Percentiles rank a stretch among this genome's conserved stretches.
phyloP scores from a whole-genome alignment of 2,888 invertebrate genomes.

The Megastigmus dorsalis region DNA sequence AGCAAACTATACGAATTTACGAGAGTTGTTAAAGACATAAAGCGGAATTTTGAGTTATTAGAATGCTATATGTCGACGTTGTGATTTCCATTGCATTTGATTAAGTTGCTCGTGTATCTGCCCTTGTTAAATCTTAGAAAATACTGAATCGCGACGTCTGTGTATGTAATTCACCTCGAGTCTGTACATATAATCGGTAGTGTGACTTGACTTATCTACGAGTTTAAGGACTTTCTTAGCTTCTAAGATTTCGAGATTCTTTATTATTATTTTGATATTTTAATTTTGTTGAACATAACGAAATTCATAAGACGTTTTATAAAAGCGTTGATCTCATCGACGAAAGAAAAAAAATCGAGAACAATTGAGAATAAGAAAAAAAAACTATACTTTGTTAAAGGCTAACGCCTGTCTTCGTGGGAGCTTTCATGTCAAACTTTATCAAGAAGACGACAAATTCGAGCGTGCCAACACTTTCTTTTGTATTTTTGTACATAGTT shows the following conservation, averaged over 20 bases:
- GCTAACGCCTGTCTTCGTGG: neutral
- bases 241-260: conserved; percentile 38
- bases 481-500: conserved; percentile 72
- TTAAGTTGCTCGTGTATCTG: neutral
- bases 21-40: neutral
- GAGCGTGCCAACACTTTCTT: conserved; percentile 69
- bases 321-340: conserved; percentile 51
- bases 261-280: conserved; percentile 50
- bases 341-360: too few species aligned
- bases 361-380: neutral
- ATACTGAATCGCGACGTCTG: neutral
- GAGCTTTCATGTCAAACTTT: neutral
- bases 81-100: conserved; percentile 14
- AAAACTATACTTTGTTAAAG: conserved; percentile 22
- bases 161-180: conserved; percentile 16
- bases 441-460: conserved; percentile 53
- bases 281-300: conserved; percentile 49
- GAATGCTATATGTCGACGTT: neutral
- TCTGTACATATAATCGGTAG: conserved; percentile 52
- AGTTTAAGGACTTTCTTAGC: conserved; percentile 2
- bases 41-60: conserved; percentile 21
- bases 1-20: conserved; percentile 11
- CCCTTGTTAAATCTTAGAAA: neutral
- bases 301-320: conserved; percentile 28
- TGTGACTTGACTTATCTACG: conserved; percentile 34